phyloP scores from a whole-genome alignment of 2,888 invertebrate species.

The Drosophila meridiana region DNA sequence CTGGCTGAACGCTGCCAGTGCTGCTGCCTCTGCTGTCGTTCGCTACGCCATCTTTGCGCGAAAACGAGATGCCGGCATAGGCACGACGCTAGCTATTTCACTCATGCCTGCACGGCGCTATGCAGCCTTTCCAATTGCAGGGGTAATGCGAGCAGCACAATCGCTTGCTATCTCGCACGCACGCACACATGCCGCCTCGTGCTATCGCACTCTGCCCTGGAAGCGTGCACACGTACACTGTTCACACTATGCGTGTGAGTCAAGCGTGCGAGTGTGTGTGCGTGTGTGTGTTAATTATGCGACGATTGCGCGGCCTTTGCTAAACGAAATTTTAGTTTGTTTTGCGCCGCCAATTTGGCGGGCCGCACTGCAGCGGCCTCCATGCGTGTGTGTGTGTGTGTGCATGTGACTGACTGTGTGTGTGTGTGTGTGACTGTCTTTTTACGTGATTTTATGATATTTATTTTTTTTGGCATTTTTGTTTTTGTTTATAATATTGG shows the following conservation, averaged over 20 bases:
- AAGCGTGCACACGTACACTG: conserved; percentile 68
- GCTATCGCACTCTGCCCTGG: conserved; percentile 50
- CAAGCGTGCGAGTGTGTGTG: conserved; percentile 3
- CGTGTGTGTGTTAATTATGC: conserved; percentile 56
- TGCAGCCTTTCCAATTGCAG: conserved; percentile 61
- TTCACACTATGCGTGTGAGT: conserved; percentile 61
- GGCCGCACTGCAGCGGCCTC: conserved; percentile 47
- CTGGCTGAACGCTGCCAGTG: conserved; percentile 21
- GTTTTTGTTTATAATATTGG: conserved; percentile 35
- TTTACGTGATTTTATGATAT: conserved; percentile 52
- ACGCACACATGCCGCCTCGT: neutral
- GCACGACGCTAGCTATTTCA: conserved; percentile 10
- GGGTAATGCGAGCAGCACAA: conserved; percentile 43
- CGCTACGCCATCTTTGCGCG: conserved; percentile 71
- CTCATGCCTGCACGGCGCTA: neutral
- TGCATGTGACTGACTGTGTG: conserved; percentile 28
- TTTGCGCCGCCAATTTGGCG: conserved; percentile 77
- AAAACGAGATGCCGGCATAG: conserved; percentile 45
- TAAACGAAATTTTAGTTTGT: conserved; percentile 68
- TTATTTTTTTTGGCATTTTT: conserved; percentile 7
- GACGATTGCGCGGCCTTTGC: conserved; percentile 43
- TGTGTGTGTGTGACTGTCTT: conserved; percentile 30
- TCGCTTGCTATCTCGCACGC: conserved; percentile 29
- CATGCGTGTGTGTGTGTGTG: conserved; percentile 17
- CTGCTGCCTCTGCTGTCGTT: conserved; percentile 27